Base-by-base conservation (phyloP, 2,113 vertebrate species). In the Zootoca vivipara region DNA sequence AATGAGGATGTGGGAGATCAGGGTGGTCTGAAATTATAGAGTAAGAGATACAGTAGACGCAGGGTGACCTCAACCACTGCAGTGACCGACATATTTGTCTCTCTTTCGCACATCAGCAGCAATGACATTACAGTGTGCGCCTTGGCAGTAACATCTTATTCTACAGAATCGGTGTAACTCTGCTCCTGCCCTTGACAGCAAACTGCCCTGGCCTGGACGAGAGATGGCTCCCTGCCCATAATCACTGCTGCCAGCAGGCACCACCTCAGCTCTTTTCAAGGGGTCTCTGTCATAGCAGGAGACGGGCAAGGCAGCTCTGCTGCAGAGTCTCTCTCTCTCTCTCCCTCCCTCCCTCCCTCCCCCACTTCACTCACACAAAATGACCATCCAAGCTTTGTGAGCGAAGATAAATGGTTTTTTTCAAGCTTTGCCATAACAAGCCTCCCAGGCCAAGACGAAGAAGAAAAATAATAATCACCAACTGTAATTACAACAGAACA, bases 401-500 rank as follows among this genome's bases (percentile, higher is more conserved):
- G 33, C 56, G 30, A 40, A 58, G 22, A 81, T 62, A 40, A 38
- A 28, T 52, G 2, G 73, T 46, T 46, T 72, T 13, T 38, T 1
- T 0, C 30, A 77, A 28, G 6, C 24, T 77, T 56, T 77, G 40
- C n/a, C 10, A 38, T 46, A n/a, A 65, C 35, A 86, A 86, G 40
- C 28, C 28, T 78, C 28, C 58, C 30, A 83, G 83, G 80, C 72
- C 56, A 82, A 82, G 70, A 18, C 8, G 8, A 10, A 52, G 28
- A 70, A 79, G 15, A 79, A 69, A 33, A 38, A 86, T 46, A 52
- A 78, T 30, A 80, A 87, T 87, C 70, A 35, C 62, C 80, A 65
- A 56, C 12, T 64, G 40, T 83, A 88, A 88, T 88, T 82, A 77
- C 40, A 26, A 83, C 40, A 77, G 72, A 88, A 88, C 72, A 83